Percentiles rank a stretch among this genome's conserved stretches.
Conservation (phyloP, 2,888 invertebrate genomes). For the Lottia gigantea region DNA sequence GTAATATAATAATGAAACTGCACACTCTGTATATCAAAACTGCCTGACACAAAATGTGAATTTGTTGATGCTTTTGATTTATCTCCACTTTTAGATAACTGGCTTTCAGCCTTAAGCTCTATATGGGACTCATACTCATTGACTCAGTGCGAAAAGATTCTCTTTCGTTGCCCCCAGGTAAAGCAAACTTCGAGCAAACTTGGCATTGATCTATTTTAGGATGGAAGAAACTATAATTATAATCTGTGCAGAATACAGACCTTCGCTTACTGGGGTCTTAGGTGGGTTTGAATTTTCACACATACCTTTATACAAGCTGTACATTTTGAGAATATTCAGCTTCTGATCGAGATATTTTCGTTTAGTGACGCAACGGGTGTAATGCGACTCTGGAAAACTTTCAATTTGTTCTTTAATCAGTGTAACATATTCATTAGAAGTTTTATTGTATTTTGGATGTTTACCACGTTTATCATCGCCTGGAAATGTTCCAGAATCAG, state of each 20-base stretch:
- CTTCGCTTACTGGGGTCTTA: not conserved
- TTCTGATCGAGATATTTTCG: not conserved
- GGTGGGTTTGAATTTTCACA: not conserved
- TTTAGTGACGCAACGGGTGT: conserved; percentile 8
- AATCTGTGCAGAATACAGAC: too few relatives aligned
- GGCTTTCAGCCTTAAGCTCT: too few relatives aligned
- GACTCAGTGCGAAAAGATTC: too few relatives aligned
- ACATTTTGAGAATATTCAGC: not conserved
- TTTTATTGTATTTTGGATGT: too few relatives aligned
- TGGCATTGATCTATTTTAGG: conserved; percentile 12
- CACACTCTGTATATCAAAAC: not conserved
- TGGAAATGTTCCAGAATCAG: not conserved
- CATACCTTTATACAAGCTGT: too few relatives aligned
- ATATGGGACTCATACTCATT: too few relatives aligned
- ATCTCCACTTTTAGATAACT: too few relatives aligned
- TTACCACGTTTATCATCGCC: too few relatives aligned
- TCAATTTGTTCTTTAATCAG: not conserved
- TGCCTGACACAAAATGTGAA: conserved; percentile 5
- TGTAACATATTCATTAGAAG: too few relatives aligned
- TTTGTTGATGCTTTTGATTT: too few relatives aligned
- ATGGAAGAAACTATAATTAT: not conserved
- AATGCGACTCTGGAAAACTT: conserved; percentile 15
- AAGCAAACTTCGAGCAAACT: not conserved
- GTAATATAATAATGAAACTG: too few relatives aligned
- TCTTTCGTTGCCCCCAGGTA: too few relatives aligned